Evolutionary conservation across 2,797 vertebrate species (phyloP).

Genomic region (Protosalanx chinensis): DNA sequence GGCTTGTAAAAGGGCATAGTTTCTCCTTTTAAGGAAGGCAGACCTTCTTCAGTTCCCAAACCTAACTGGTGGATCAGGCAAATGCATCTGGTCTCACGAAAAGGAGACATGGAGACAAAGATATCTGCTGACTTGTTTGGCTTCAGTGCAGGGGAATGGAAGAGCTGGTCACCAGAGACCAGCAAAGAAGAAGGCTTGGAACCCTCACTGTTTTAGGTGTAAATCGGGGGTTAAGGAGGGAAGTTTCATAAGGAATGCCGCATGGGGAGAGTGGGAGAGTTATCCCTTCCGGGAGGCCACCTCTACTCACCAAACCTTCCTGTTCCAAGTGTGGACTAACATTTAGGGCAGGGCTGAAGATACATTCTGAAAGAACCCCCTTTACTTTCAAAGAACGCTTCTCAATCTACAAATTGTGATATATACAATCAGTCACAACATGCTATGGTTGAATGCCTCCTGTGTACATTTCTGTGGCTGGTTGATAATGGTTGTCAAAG

Average conservation of each 20-base stretch:
- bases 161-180: conserved; percentile 38
- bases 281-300: neutral
- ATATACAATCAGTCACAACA: neutral
- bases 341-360: neutral
- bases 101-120: conserved; percentile 48
- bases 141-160: conserved; percentile 8
- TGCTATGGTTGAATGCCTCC: neutral
- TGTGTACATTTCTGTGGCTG: neutral
- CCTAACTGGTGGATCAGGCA: conserved; percentile 54
- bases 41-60: conserved; percentile 56
- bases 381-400: neutral
- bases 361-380: neutral
- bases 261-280: conserved; percentile 13
- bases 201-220: conserved; percentile 45
- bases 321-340: neutral
- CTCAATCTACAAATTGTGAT: neutral
- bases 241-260: conserved; percentile 16
- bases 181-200: conserved; percentile 42
- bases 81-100: conserved; percentile 60
- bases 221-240: conserved; percentile 49
- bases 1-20: conserved; percentile 68
- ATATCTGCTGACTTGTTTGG: conserved; percentile 47
- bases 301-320: neutral
- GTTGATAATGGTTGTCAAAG: neutral
- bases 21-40: conserved; percentile 78